These are phyloP conservation scores for Philantomba maxwellii DNA, from an alignment of 2,113 vertebrate species.

Conservation along the genomic window DNA sequence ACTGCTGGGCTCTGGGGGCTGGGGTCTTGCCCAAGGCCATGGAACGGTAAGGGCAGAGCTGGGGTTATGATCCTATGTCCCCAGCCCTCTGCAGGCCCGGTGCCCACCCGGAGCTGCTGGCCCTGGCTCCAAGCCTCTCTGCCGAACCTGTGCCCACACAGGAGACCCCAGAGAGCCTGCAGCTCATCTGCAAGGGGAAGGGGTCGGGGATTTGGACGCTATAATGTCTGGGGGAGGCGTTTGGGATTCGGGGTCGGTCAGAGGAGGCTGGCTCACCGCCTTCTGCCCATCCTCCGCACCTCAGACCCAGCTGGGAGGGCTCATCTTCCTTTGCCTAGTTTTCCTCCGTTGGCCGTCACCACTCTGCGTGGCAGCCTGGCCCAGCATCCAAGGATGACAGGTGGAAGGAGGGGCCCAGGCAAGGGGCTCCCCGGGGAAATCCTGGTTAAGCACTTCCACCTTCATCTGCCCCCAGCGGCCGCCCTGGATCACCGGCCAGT, in stretches of 20 bases:
- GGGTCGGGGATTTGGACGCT: fast-evolving
- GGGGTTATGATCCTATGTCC: no score
- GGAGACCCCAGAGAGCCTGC: neutral
- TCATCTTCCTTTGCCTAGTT: fast-evolving
- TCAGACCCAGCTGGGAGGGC: neutral
- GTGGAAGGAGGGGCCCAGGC: neutral
- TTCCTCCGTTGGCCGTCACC: neutral
- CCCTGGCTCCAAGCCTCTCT: neutral
- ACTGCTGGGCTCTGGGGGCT: neutral
- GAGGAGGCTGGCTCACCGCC: fast-evolving
- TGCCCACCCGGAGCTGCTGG: fast-evolving
- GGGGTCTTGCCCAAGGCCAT: neutral
- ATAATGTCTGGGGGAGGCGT: no score
- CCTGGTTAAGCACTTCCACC: neutral
- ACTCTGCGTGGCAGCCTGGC: fast-evolving
- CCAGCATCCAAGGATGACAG: neutral
- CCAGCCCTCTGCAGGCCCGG: fast-evolving
- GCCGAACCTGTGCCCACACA: fast-evolving
- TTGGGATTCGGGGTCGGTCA: fast-evolving
- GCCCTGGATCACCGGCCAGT: no score
- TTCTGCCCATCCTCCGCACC: fast-evolving
- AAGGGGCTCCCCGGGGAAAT: neutral
- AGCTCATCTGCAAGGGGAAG: neutral
- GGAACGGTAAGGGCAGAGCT: neutral
- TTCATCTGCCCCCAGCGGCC: neutral